Percentiles rank a stretch among this genome's conserved stretches.
phyloP scores from a whole-genome alignment of 2,888 invertebrate genomes.

The Aleiodes leptofemur region DNA sequence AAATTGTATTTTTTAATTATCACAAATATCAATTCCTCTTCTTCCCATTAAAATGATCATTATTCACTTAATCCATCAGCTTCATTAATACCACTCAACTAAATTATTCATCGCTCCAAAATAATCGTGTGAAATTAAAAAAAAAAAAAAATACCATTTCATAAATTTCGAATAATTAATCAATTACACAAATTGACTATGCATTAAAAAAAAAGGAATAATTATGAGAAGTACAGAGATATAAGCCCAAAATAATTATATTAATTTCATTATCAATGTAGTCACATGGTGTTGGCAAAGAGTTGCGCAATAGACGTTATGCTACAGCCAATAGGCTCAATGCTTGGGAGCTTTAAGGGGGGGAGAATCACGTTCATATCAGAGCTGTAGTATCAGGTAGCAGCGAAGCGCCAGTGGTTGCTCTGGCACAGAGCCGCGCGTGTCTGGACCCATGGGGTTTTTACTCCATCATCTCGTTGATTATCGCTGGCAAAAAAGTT shows the following conservation, averaged over 20 bases:
- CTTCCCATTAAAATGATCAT: too few species aligned
- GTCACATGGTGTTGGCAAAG: conserved; percentile 14
- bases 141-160: too few species aligned
- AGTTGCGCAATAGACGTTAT: conserved; percentile 47
- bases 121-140: too few species aligned
- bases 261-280: conserved; percentile 7
- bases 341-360: conserved; percentile 46
- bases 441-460: conserved; percentile 48
- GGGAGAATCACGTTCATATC: conserved; percentile 57
- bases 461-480: not conserved
- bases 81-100: too few species aligned
- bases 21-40: too few species aligned
- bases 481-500: too few species aligned
- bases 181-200: too few species aligned
- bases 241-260: not conserved
- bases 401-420: conserved; percentile 71
- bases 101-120: too few species aligned
- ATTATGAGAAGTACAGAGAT: not conserved
- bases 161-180: too few species aligned
- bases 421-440: conserved; percentile 70
- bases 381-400: conserved; percentile 61
- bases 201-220: not conserved
- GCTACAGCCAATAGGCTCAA: conserved; percentile 35
- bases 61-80: too few species aligned
- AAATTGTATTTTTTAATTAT: too few species aligned